Base-by-base conservation (phyloP, 2,113 vertebrate genomes). In the Eleginops maclovinus region DNA sequence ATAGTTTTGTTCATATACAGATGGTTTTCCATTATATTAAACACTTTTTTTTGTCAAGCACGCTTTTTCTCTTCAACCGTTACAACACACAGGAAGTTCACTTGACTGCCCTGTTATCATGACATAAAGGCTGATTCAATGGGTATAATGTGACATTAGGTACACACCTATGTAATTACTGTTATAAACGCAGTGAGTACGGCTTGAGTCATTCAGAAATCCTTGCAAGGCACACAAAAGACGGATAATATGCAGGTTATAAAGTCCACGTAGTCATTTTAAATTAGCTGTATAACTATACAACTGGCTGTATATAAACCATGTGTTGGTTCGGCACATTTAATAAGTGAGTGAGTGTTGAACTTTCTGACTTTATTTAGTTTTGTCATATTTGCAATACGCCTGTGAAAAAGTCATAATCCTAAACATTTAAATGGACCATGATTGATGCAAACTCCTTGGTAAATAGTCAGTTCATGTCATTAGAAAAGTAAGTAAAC, bases 91-190 rank as follows among this genome's bases (percentile, higher is more conserved):
- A 56, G 36, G 56, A 81, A 56, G 61, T 65, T 8, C 10, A 31
- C 26, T 75, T 63, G 58, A 56, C 65, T 19, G 54, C 58, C 49
- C 47, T 59, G 67, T 55, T 69, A 60, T 84, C 9, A 26, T 43
- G 16, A 58, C 49, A 49, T 58, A 58, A 79, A 65, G 47, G 24
- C 31, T 41, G 10, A 54, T 44, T 26, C 14, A 61, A 28, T 17
- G 36, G 61, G 12, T 17, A 40, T 51, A 36, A 73, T 41, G 41
- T 60, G 67, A 68, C 1, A 16, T 16, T 15, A 36, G 12, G n/a
- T 40, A 79, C 69, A 81, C 82, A 61, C 73, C 72, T 83, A n/a
- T 58, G 55, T 75, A 67, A 84, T 71, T 22, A 58, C 43, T 21
- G 17, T 47, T 41, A 16, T 68, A 72, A 79, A 79, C 53, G 9